Conservation (phyloP, 2,113 vertebrate genomes). For the Chaetorhynchus papuensis region DNA sequence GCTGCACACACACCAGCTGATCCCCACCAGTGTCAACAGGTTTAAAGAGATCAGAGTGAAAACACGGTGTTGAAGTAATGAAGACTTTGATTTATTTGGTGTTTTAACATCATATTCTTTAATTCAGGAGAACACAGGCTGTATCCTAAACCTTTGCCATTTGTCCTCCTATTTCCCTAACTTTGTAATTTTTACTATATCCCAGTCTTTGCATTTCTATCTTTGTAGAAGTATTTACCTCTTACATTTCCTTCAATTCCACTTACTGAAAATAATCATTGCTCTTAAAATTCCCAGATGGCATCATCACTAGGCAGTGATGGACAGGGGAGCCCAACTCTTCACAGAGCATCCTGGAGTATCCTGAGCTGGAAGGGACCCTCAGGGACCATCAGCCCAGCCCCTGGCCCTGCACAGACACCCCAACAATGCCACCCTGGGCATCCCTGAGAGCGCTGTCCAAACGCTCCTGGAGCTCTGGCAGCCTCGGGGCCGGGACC, state of each 20-base stretch:
- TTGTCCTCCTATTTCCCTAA: neutral
- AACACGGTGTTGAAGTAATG: neutral
- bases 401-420: neutral
- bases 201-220: neutral
- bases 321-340: neutral
- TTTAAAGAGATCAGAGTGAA: neutral
- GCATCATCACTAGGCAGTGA: neutral
- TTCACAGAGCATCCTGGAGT: neutral
- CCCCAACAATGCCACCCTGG: neutral
- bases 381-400: accelerated
- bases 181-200: neutral
- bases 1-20: conserved; percentile 9
- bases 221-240: neutral
- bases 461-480: neutral
- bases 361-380: accelerated
- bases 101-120: neutral
- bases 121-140: neutral
- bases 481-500: neutral
- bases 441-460: neutral
- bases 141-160: neutral
- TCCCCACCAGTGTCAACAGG: conserved; percentile 15
- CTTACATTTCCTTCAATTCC: neutral
- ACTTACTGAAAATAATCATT: neutral
- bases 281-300: neutral
- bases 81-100: neutral